These are phyloP conservation scores for Amiota communis DNA, from an alignment of 2,888 invertebrate species.

Conservation along the genomic window DNA sequence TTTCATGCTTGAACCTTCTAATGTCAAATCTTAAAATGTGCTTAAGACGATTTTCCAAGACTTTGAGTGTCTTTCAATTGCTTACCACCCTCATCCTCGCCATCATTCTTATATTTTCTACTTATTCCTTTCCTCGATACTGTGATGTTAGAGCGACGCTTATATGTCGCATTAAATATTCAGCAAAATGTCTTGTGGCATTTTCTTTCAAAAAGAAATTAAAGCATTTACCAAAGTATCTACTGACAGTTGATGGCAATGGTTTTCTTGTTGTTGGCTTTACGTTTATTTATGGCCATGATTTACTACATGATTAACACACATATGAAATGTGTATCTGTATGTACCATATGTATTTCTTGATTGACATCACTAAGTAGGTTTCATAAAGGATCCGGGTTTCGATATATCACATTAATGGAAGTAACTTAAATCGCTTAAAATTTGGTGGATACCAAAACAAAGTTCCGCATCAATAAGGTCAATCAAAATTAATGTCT, in stretches of 20 bases:
- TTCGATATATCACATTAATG: too few relatives aligned
- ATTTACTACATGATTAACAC: neutral
- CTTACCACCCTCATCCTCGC: neutral
- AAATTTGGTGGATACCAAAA: too few relatives aligned
- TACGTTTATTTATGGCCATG: constrained; percentile 14
- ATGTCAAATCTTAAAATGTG: constrained; percentile 7
- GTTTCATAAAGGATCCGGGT: too few relatives aligned
- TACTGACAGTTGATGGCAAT: neutral
- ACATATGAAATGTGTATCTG: too few relatives aligned
- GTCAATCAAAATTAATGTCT: constrained; percentile 5
- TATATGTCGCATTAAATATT: constrained; percentile 20
- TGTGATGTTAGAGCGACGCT: neutral
- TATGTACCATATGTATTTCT: too few relatives aligned
- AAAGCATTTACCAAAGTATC: neutral
- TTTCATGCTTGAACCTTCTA: constrained; percentile 1
- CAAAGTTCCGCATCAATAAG: neutral
- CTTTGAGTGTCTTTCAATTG: neutral
- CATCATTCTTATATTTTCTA: too few relatives aligned
- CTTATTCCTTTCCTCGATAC: neutral
- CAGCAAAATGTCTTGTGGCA: constrained; percentile 16
- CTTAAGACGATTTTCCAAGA: constrained; percentile 5
- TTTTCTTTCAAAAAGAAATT: constrained; percentile 13
- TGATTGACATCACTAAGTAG: too few relatives aligned
- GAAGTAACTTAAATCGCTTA: too few relatives aligned
- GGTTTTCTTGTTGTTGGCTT: neutral